phyloP scores from a whole-genome alignment of 2,888 invertebrate species.

The Cenopis cana region DNA sequence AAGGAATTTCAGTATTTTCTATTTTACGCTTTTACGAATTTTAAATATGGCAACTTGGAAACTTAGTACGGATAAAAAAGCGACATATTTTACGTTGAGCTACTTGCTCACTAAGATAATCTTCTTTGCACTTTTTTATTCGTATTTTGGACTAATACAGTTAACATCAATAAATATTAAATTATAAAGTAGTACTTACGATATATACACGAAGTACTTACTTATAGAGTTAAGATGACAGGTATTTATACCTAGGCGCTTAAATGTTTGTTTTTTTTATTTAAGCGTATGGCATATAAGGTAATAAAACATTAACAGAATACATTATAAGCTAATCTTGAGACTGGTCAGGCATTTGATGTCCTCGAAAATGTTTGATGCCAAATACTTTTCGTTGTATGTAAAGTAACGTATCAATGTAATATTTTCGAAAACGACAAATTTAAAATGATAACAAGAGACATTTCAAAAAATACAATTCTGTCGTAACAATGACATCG shows the following conservation, averaged over 20 bases:
- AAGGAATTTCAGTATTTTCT: slow-evolving; percentile 6
- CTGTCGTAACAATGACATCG: background rate
- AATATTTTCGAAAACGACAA: background rate
- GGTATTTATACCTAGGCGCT: too few relatives aligned
- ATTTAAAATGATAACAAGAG: too few relatives aligned
- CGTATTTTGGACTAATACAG: background rate
- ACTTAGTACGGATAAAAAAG: too few relatives aligned
- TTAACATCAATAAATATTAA: background rate
- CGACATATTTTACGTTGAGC: background rate
- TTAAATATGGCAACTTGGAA: slow-evolving; percentile 60
- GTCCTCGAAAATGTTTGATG: background rate
- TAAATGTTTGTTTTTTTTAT: too few relatives aligned
- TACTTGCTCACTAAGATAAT: too few relatives aligned
- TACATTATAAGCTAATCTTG: too few relatives aligned
- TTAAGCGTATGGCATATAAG: too few relatives aligned
- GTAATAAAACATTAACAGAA: too few relatives aligned
- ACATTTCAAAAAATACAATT: background rate
- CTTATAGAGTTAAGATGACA: background rate
- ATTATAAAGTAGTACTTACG: too few relatives aligned
- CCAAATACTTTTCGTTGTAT: background rate
- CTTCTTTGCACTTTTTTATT: background rate
- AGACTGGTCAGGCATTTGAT: too few relatives aligned
- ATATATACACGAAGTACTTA: background rate
- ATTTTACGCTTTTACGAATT: slow-evolving; percentile 22
- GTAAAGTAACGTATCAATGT: background rate